Conservation (phyloP, 2,888 invertebrate genomes). For the Nycteola revayana region DNA sequence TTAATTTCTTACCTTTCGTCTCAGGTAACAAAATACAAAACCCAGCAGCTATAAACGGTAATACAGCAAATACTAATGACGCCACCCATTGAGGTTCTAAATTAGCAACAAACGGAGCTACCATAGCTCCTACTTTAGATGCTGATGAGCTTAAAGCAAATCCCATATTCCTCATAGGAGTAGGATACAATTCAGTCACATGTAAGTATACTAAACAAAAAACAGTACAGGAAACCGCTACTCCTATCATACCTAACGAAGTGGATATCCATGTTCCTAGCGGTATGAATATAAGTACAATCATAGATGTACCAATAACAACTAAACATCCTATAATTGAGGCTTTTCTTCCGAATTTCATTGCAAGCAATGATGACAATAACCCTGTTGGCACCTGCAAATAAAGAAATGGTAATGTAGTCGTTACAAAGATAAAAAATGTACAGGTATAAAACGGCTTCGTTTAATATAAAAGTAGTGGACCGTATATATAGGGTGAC, state of each 20-base stretch:
- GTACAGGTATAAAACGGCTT: no score
- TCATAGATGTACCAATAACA: conserved; percentile 37
- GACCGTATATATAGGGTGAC: no score
- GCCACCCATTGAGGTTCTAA: conserved; percentile 48
- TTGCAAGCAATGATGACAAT: conserved; percentile 39
- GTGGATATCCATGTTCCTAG: conserved; percentile 36
- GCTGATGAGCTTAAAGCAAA: conserved; percentile 45
- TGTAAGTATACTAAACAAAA: conserved; percentile 44
- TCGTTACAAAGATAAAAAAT: no score
- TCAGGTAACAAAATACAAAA: conserved; percentile 50
- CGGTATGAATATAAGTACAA: conserved; percentile 37
- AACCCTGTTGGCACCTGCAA: conserved; percentile 46
- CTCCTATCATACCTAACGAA: conserved; percentile 38
- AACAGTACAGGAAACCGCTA: conserved; percentile 25
- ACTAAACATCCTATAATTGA: conserved; percentile 29
- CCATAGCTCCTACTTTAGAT: conserved; percentile 49
- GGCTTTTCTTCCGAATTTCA: conserved; percentile 39
- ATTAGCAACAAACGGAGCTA: conserved; percentile 52
- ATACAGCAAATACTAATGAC: conserved; percentile 44
- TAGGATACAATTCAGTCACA: conserved; percentile 55
- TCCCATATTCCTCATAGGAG: conserved; percentile 55
- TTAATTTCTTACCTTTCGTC: conserved; percentile 52
- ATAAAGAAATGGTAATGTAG: no score
- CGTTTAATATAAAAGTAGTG: no score
- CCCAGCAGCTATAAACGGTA: conserved; percentile 45